Evolutionary conservation across 1,140 invertebrate species (phyloP), one percentile per base, ranked within the genome.

Genomic region (Diorhabda sublineata): DNA sequence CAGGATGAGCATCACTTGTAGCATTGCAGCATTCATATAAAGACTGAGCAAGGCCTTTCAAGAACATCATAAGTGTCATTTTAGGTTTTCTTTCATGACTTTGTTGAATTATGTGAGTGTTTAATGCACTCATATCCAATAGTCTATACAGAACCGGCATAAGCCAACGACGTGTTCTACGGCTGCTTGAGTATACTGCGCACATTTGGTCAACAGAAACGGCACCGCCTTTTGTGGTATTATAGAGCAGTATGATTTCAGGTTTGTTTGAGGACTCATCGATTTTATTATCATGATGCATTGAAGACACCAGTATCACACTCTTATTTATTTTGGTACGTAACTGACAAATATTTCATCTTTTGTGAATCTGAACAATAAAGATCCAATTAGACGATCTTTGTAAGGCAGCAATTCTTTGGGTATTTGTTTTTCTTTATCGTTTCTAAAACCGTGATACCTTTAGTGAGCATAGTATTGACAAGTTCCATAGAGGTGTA

Each of bases 161-260:
- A 42, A 82, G 78, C 82, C 80, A 83, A 42, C 81, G 71, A 58
- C 71, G 71, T 9, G 75, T 81, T 70, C 69, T 77, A 70, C 83
- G 67, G 44, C 73, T 57, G 60, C 64, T 68, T 47, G 77, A 77
- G 72, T 82, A 83, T 57, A 58, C 75, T 2, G 71, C 75, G 69
- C 77, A 78, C 62, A 76, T 74, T 64, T 82, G 69, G 68, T 83
- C 81, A 5, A 83, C 68, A 41, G 66, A 71, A 73, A 83, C 82
- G 2, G 83, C 80, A 47, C 76, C 79, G 62, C 78, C 78, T 78
- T 84, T 84, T 9, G 81, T 83, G 9, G 47, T 43, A 67, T 78
- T 77, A 62, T 78, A 82, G 66, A 74, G 71, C 2, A 71, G 44
- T 9, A 82, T 74, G 45, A 81, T 76, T 62, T 82, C 75, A 45